phyloP scores from a whole-genome alignment of 2,888 invertebrate genomes.

The Cyclophora albipunctata region DNA sequence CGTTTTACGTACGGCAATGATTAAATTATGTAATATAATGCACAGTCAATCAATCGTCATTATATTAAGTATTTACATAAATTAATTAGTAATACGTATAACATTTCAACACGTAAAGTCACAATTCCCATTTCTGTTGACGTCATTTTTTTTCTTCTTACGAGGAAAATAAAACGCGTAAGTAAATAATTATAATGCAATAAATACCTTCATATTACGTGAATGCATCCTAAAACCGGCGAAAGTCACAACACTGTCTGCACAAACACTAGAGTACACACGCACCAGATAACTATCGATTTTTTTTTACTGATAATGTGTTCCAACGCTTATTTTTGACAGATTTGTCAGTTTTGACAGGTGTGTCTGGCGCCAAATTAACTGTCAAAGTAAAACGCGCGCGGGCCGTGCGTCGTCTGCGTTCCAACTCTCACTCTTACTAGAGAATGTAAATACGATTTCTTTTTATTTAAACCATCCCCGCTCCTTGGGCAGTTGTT shows the following conservation, averaged over 20 bases:
- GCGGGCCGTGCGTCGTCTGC: constrained; percentile 40
- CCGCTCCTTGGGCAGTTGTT: constrained; percentile 48
- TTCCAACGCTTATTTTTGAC: constrained; percentile 4
- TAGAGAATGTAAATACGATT: constrained; percentile 42
- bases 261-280: constrained; percentile 36
- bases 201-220: constrained; percentile 52
- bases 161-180: too few relatives aligned
- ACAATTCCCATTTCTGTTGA: too few relatives aligned
- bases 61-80: too few relatives aligned
- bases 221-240: constrained; percentile 49
- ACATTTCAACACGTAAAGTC: too few relatives aligned
- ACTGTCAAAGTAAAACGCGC: constrained; percentile 40
- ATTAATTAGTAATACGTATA: too few relatives aligned
- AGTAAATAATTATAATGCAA: too few relatives aligned
- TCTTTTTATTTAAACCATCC: constrained; percentile 69
- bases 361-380: constrained; percentile 39
- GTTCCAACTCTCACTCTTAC: constrained; percentile 62
- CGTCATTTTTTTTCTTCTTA: too few relatives aligned
- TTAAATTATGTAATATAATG: too few relatives aligned
- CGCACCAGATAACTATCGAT: constrained; percentile 43
- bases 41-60: too few relatives aligned
- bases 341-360: not conserved
- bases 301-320: constrained; percentile 17
- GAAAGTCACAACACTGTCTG: constrained; percentile 44
- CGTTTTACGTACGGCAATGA: too few relatives aligned